Evolutionary conservation across 2,797 vertebrate species (phyloP).

Genomic region (Phoebastria nigripes): DNA sequence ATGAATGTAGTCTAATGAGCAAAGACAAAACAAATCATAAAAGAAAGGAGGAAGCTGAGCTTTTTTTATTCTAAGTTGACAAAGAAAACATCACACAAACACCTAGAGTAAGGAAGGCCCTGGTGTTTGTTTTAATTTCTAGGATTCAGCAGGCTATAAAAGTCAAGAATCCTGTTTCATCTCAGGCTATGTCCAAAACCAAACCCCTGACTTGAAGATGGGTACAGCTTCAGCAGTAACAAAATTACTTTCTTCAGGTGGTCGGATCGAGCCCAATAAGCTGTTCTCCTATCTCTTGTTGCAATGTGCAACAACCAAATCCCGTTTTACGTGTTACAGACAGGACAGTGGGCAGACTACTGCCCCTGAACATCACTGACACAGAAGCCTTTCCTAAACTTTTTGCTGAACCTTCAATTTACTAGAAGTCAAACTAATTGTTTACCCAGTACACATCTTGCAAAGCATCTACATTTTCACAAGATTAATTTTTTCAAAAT

Average conservation of each 20-base stretch:
- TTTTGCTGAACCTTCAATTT: background rate
- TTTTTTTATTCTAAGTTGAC: background rate
- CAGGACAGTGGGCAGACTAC: background rate
- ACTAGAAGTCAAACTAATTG: background rate
- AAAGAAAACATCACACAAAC: background rate
- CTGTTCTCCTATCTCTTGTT: background rate
- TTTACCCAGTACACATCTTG: background rate
- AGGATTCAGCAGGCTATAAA: background rate
- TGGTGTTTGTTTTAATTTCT: background rate
- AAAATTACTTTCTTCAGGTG: background rate
- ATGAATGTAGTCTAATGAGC: background rate
- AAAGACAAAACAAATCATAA: background rate
- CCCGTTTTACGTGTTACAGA: background rate
- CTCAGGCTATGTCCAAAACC: background rate
- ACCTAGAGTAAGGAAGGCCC: background rate
- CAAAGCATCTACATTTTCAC: background rate
- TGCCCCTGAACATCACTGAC: fast-evolving
- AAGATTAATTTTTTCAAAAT: background rate
- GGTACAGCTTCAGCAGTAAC: background rate
- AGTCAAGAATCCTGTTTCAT: background rate
- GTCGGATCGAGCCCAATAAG: background rate
- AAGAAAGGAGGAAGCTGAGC: background rate
- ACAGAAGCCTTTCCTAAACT: background rate
- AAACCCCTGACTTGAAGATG: fast-evolving
- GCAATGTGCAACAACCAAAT: background rate